A percentile compares a stretch with the other conserved stretches of the same genome.
Conservation (phyloP, 2,797 vertebrate genomes). For the Trichosurus vulpecula region DNA sequence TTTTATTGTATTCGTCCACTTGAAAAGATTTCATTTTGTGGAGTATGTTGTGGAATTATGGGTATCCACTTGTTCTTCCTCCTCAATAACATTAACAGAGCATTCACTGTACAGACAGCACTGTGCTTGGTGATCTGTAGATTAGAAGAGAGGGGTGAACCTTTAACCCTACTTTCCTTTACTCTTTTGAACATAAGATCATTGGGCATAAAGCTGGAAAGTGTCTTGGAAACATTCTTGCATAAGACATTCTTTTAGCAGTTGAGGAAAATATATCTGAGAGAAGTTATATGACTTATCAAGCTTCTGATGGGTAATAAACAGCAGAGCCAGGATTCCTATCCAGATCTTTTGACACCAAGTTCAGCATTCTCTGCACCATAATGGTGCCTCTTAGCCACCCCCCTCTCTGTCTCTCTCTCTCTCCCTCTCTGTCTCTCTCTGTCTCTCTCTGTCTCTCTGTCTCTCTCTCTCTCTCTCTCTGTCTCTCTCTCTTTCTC, state of each 20-base stretch:
- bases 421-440: too few relatives aligned
- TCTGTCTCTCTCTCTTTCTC: too few relatives aligned
- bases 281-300: background rate
- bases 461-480: too few relatives aligned
- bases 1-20: constrained; percentile 8
- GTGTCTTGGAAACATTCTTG: background rate
- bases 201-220: background rate
- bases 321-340: background rate
- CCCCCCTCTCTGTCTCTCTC: too few relatives aligned
- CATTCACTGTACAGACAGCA: background rate
- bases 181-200: background rate
- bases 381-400: too few relatives aligned
- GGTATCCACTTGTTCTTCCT: constrained; percentile 38
- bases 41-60: constrained; percentile 46
- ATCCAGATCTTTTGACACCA: background rate
- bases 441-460: too few relatives aligned
- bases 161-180: background rate
- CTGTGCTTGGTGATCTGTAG: background rate
- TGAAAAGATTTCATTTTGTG: constrained; percentile 34
- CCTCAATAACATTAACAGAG: constrained; percentile 32
- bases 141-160: background rate
- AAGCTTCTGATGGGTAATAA: background rate
- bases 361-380: background rate
- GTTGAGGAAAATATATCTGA: background rate
- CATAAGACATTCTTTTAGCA: background rate